Evolutionary conservation across 2,797 vertebrate species (phyloP).

Genomic region (Psittacula derbiana): DNA sequence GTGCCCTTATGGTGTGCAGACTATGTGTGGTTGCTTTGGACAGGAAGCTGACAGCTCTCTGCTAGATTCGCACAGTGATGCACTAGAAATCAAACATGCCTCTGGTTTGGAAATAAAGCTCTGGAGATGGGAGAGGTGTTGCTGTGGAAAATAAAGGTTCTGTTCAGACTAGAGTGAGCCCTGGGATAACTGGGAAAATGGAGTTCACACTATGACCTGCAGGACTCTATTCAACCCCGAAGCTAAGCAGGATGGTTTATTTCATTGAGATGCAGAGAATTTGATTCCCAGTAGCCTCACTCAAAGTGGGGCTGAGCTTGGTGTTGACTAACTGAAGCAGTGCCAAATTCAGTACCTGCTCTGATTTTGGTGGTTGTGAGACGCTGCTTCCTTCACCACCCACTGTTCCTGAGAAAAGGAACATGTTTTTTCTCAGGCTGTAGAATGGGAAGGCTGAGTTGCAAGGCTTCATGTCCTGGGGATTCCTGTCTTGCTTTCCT

Average conservation of each 20-base stretch:
- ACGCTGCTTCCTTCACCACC: too few species aligned
- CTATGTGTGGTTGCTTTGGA: fast-evolving
- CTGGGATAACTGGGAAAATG: neutral
- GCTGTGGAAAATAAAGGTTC: neutral
- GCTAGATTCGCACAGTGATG: neutral
- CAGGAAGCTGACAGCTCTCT: neutral
- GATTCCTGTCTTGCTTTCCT: too few species aligned
- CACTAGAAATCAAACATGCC: neutral
- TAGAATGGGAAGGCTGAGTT: too few species aligned
- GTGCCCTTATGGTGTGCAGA: fast-evolving
- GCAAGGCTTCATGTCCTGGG: too few species aligned
- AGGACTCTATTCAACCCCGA: neutral
- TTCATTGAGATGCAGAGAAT: neutral
- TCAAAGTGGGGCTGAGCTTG: too few species aligned
- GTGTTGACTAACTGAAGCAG: too few species aligned
- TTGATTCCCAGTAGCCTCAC: neutral
- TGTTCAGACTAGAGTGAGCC: neutral
- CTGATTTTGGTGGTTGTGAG: too few species aligned
- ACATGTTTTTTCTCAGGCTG: too few species aligned
- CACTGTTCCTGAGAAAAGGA: too few species aligned
- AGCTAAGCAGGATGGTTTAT: neutral
- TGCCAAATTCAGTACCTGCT: too few species aligned
- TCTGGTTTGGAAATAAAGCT: neutral
- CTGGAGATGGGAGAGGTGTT: neutral
- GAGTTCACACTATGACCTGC: neutral